Evolutionary conservation across 2,113 vertebrate genomes (phyloP).

Genomic region (Lasiurus borealis): DNA sequence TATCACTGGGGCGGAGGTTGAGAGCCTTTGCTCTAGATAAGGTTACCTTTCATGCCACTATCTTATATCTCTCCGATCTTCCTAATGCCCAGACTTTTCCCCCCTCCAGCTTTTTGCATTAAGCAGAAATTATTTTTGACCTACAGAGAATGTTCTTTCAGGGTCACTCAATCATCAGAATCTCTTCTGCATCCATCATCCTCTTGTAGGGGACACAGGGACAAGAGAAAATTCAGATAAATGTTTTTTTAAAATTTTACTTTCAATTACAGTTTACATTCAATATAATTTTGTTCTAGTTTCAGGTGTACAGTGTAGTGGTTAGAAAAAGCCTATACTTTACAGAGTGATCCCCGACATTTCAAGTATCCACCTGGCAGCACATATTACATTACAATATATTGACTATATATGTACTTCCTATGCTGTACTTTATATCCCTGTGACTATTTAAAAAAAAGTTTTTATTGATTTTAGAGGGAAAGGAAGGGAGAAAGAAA

Average conservation of each 20-base stretch:
- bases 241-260: background rate
- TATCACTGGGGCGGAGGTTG: too few relatives aligned
- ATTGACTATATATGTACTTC: too few relatives aligned
- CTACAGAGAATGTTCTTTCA: background rate
- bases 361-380: too few relatives aligned
- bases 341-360: too few relatives aligned
- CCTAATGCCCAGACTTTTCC: background rate
- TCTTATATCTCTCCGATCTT: background rate
- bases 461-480: too few relatives aligned
- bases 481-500: background rate
- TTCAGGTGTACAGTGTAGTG: too few relatives aligned
- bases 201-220: background rate
- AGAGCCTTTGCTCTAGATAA: background rate
- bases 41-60: background rate
- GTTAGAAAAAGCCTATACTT: too few relatives aligned
- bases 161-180: background rate
- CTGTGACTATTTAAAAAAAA: background rate
- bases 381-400: too few relatives aligned
- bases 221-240: background rate
- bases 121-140: background rate
- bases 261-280: too few relatives aligned
- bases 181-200: background rate
- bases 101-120: background rate
- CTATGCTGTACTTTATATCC: too few relatives aligned
- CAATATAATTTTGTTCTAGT: too few relatives aligned